Conservation (phyloP, 2,888 invertebrate species). For the Trissolcus brochymenae region DNA sequence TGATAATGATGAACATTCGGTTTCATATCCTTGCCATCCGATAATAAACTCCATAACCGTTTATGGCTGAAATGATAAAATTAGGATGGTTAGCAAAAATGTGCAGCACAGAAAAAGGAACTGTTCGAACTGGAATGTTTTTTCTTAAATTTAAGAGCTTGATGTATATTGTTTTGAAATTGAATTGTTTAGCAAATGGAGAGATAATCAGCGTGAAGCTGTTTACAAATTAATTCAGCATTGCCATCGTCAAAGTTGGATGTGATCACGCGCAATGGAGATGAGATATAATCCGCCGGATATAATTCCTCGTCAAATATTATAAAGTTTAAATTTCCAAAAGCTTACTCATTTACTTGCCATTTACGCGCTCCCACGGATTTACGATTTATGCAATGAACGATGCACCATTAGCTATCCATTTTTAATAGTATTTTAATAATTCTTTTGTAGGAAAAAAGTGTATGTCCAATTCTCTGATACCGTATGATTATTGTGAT, state of each 20-base stretch:
- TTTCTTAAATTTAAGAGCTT: neutral
- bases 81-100: too few species aligned
- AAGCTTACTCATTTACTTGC: slow-evolving; percentile 46
- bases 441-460: neutral
- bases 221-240: slow-evolving; percentile 65
- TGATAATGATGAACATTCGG: slow-evolving; percentile 66
- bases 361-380: slow-evolving; percentile 47
- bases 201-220: slow-evolving; percentile 58
- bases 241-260: slow-evolving; percentile 58
- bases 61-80: slow-evolving; percentile 35
- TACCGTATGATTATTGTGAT: too few species aligned
- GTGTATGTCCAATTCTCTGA: too few species aligned
- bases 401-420: slow-evolving; percentile 45
- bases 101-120: too few species aligned
- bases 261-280: slow-evolving; percentile 53
- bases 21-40: slow-evolving; percentile 57
- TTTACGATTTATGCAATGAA: slow-evolving; percentile 39
- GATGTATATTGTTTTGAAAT: neutral
- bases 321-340: slow-evolving; percentile 58
- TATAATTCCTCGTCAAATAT: slow-evolving; percentile 63
- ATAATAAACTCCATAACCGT: slow-evolving; percentile 62
- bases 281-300: slow-evolving; percentile 63
- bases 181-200: slow-evolving; percentile 62
- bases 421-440: slow-evolving; percentile 34
- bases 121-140: too few species aligned